Conservation (phyloP, 2,113 vertebrate genomes). For the Pongo abelii region DNA sequence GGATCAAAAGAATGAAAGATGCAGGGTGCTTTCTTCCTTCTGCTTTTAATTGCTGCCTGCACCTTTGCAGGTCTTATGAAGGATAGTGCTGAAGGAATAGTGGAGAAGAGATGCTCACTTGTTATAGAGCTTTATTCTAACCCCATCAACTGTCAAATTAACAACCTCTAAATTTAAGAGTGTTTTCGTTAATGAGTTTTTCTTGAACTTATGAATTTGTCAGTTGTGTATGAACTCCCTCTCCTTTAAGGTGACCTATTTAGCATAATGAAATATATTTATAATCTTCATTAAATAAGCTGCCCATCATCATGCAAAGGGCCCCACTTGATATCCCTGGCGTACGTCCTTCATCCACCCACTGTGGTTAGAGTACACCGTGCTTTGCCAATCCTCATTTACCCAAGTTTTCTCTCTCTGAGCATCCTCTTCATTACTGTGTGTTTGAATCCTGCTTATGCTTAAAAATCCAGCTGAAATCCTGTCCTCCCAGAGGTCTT, state of each 20-base stretch:
- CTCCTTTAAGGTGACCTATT: neutral
- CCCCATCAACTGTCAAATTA: neutral
- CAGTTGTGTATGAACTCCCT: neutral
- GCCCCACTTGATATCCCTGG: neutral
- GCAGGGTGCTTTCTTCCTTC: neutral
- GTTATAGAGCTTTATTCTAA: constrained; percentile 39
- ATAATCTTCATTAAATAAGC: constrained; percentile 46
- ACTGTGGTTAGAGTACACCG: rapidly evolving
- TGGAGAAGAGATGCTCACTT: neutral
- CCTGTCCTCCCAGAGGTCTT: neutral
- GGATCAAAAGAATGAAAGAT: neutral
- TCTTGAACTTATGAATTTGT: constrained; percentile 47
- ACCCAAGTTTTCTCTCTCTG: neutral
- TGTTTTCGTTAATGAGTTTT: constrained; percentile 53
- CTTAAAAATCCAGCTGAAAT: neutral
- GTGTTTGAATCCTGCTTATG: neutral
- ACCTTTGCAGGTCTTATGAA: constrained; percentile 10
- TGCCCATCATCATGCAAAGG: neutral
- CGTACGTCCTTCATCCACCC: neutral
- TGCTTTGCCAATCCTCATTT: neutral
- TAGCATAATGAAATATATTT: constrained; percentile 5
- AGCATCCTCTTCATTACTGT: neutral
- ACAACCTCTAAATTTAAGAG: constrained; percentile 42
- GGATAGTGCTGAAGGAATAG: neutral
- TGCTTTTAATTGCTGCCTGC: neutral